Evolutionary conservation across 2,797 vertebrate species (phyloP).

Genomic region (Podargus strigoides): DNA sequence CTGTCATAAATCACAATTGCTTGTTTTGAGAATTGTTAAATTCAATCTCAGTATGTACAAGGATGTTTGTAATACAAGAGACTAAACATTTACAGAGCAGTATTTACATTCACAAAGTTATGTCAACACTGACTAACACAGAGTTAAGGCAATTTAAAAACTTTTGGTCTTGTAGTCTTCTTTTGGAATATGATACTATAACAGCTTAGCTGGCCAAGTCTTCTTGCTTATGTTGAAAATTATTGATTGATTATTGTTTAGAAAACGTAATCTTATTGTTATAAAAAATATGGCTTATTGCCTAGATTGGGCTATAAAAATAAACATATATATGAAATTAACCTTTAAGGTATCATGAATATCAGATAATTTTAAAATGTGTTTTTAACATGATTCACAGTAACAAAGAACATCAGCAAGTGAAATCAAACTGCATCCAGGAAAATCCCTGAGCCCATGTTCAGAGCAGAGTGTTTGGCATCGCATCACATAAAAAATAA

Average conservation of each 20-base stretch:
- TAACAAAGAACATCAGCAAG: not conserved
- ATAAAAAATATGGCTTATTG: not conserved
- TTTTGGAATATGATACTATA: not conserved
- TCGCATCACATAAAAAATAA: not conserved
- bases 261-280: not conserved
- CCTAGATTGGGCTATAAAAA: not conserved
- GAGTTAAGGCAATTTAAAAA: not conserved
- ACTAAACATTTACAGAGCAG: constrained; percentile 7
- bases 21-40: not conserved
- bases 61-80: not conserved
- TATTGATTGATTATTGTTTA: not conserved
- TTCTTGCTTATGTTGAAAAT: not conserved
- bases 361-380: not conserved
- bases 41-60: not conserved
- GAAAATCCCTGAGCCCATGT: not conserved
- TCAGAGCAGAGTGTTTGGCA: not conserved
- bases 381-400: not conserved
- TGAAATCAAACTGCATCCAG: not conserved
- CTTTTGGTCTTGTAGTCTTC: not conserved
- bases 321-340: not conserved
- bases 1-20: not conserved
- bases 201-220: not conserved
- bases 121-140: not conserved
- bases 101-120: not conserved
- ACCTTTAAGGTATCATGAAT: not conserved